A percentile compares a stretch with the other conserved stretches of the same genome.
These are phyloP conservation scores for Pagetopsis macropterus DNA, from an alignment of 2,797 vertebrate species.

Conservation along the genomic window DNA sequence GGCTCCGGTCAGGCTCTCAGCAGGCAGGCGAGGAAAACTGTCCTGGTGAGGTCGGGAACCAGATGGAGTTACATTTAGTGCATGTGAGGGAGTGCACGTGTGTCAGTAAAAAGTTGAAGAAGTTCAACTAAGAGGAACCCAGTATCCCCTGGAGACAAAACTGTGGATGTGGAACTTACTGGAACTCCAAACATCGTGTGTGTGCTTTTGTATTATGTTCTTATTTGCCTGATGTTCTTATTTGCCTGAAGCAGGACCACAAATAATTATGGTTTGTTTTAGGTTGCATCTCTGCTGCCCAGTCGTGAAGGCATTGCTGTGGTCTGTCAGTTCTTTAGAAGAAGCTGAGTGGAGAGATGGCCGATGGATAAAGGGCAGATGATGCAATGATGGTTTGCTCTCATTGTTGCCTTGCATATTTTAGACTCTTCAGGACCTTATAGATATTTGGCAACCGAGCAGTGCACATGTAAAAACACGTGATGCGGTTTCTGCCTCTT, in stretches of 20 bases:
- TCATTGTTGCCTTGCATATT: conserved; percentile 11
- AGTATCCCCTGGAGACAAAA: conserved; percentile 57
- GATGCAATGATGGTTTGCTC: conserved; percentile 40
- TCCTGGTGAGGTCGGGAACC: conserved; percentile 55
- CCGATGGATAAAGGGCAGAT: conserved; percentile 28
- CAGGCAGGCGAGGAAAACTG: conserved; percentile 52
- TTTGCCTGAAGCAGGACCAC: conserved; percentile 54
- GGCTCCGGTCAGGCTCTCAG: conserved; percentile 43
- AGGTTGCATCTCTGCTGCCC: conserved; percentile 56
- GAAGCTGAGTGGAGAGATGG: conserved; percentile 21
- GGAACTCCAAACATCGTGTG: conserved; percentile 68
- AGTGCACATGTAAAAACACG: conserved; percentile 35
- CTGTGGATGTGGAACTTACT: conserved; percentile 69
- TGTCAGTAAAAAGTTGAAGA: conserved; percentile 56
- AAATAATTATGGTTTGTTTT: conserved; percentile 69
- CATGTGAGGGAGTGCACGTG: conserved; percentile 23
- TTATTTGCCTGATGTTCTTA: conserved; percentile 51
- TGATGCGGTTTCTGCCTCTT: conserved; percentile 8
- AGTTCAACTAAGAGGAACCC: conserved; percentile 49
- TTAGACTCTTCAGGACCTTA: conserved; percentile 24
- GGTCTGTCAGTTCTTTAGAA: conserved; percentile 33
- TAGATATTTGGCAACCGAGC: conserved; percentile 25
- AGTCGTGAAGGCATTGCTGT: conserved; percentile 58
- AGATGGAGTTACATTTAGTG: conserved; percentile 49
- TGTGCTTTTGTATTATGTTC: conserved; percentile 63